Evolutionary conservation across 2,888 invertebrate genomes (phyloP), one percentile per base, ranked within the genome.

Genomic region (Ichneumoninae sp.): DNA sequence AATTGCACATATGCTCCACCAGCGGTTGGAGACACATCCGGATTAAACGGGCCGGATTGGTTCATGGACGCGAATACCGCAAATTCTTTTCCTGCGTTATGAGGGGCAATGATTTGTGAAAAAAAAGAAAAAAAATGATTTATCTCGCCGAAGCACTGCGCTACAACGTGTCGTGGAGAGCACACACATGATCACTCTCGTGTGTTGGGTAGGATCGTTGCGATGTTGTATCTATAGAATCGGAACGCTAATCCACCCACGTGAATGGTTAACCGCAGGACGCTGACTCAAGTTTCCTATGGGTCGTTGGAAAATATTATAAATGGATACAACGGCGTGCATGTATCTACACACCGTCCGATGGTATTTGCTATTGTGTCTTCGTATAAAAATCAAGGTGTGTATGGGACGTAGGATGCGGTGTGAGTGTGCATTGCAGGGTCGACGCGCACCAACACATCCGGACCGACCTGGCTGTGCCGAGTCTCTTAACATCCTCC

Each of bases 401-500:
- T 30, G 44, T 50, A 75, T 65, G 50, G 47, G 16, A 57, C 13
- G 50, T 33, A 50, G 26, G 74, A 75, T 65, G 74, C 47, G 50
- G 50, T 63, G 36, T 65, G 33, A 40, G 63, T 6, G 50, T 52
- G 76, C 26, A 65, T 52, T 19, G 50, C 50, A 40, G 26, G 26
- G 26, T 57, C 8, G 22, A 19, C 19, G 54, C 52, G 65, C 69
- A 75, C 63, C 75, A 79, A 57, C 30, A 66, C 63, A 65, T 52
- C 36, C 22, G 10, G 76, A 76, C 54, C 57, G 57, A 52, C 57
- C 57, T 71, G 30, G 47, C 70, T 36, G 71, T 33, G 50, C 63
- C 79, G 70, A 52, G 52, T 70, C 52, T 71, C 65, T 52, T 86
- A 87, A 88, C 80, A 88, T 89, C 85, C 85, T 85, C 79, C 68